Evolutionary conservation across 1,140 invertebrate genomes (phyloP).

Genomic region (Heliconius himera): DNA sequence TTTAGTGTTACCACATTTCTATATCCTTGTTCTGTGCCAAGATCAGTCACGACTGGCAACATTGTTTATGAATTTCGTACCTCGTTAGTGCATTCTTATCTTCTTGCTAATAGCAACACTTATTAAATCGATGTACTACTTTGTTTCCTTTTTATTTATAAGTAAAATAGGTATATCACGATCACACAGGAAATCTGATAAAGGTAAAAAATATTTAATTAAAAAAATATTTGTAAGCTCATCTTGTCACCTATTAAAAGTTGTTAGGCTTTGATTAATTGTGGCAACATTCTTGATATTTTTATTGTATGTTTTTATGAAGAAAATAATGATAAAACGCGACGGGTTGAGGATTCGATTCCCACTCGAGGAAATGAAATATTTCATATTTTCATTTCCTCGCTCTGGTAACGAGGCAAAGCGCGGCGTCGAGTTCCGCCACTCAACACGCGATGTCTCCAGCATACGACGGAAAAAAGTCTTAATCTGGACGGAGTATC

Average conservation of each 20-base stretch:
- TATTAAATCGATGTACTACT: conserved; percentile 47
- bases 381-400: too few species aligned
- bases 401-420: too few species aligned
- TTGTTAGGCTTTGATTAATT: background rate
- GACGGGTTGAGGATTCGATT: too few species aligned
- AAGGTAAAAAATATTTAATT: conserved; percentile 16
- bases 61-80: conserved; percentile 43
- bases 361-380: too few species aligned
- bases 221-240: conserved; percentile 13
- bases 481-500: background rate
- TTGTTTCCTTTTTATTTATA: conserved; percentile 11
- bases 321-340: too few species aligned
- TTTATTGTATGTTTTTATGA: too few species aligned
- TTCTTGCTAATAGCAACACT: conserved; percentile 43
- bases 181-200: background rate
- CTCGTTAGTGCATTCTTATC: conserved; percentile 46
- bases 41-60: conserved; percentile 43
- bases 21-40: conserved; percentile 11
- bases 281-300: background rate
- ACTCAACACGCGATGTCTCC: too few species aligned
- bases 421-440: too few species aligned
- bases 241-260: background rate
- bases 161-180: conserved; percentile 18
- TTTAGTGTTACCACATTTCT: conserved; percentile 13
- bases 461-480: too few species aligned